Evolutionary conservation across 2,113 vertebrate species (phyloP), one percentile per base, ranked within the genome.

Genomic region (Chroicocephalus ridibundus): DNA sequence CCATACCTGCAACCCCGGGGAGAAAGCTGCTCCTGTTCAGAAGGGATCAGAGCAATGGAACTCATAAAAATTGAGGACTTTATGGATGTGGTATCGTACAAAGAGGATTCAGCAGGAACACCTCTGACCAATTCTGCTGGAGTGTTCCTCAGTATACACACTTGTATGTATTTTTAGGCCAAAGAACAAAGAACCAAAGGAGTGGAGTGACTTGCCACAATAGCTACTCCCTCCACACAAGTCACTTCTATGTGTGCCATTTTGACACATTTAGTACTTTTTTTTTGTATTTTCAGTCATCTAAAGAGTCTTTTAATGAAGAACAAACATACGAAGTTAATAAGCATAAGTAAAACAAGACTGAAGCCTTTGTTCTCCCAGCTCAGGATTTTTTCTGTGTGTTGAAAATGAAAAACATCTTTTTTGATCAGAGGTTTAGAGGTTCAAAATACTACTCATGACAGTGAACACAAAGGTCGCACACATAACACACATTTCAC

Each of bases 1-100:
- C 47, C 4, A 0, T 12, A 9, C 3, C 75, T 51, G 69, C 64
- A 34, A 2, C 4, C 58, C n/a, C 22, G 19, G 52, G n/a, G n/a
- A 58, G 25, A 65, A 46, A 24, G n/a, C 29, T 47, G 70, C 60
- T 71, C 8, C 2, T 42, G 32, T 6, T 65, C 55, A 11, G 15
- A 24, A 74, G 36, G 74, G 69, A 74, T 34, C 0, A 0, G 51
- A 75, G 75, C 47, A 15, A 12, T 4, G 20, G 51, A 25, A 51
- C 68, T 14, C n/a, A 14, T 7, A 57, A 58, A 49, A 66, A 72
- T 6, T 0, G 4, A 77, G 58, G 36, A 40, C 27, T 62, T 68
- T 13, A 0, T 22, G 70, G 66, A 71, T 24, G 40, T 4, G 8
- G 38, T 5, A 2, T n/a, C 29, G 6, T n/a, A 13, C 38, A 6